These are phyloP conservation scores for Brachyalestes nurse DNA, from an alignment of 2,797 vertebrate genomes.

Conservation along the genomic window DNA sequence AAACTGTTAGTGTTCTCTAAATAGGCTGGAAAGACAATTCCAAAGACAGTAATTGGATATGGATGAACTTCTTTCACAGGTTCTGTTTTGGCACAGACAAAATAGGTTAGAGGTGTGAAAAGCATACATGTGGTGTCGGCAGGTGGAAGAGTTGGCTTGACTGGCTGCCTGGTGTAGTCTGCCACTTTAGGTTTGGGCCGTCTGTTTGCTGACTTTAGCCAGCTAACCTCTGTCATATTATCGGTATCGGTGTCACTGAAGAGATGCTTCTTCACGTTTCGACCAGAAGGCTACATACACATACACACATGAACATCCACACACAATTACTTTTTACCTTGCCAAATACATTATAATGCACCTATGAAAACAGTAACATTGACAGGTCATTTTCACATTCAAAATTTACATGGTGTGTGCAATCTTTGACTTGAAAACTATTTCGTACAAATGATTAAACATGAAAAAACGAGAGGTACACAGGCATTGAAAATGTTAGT, in stretches of 20 bases:
- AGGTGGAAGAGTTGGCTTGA: slow-evolving; percentile 53
- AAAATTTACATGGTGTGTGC: neutral
- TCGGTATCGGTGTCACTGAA: slow-evolving; percentile 93
- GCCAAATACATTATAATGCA: neutral
- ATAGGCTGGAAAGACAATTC: neutral
- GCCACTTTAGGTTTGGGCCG: slow-evolving; percentile 81
- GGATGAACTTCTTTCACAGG: neutral
- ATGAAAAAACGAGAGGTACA: neutral
- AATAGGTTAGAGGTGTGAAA: neutral
- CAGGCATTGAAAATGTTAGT: neutral
- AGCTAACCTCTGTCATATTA: slow-evolving; percentile 81
- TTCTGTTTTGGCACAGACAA: neutral
- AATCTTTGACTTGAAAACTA: neutral
- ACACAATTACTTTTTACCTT: neutral
- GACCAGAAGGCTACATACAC: slow-evolving; percentile 58
- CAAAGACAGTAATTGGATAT: neutral
- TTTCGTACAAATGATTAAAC: neutral
- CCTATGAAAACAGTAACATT: too few species aligned
- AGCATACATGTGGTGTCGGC: slow-evolving; percentile 63
- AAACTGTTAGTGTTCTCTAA: neutral
- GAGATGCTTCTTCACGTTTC: slow-evolving; percentile 79
- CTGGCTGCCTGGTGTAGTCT: slow-evolving; percentile 81
- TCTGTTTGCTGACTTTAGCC: slow-evolving; percentile 82
- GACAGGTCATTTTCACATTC: neutral
- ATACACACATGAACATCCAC: slow-evolving; percentile 9